Conservation (phyloP, 2,113 vertebrate genomes). For the Columba livia region DNA sequence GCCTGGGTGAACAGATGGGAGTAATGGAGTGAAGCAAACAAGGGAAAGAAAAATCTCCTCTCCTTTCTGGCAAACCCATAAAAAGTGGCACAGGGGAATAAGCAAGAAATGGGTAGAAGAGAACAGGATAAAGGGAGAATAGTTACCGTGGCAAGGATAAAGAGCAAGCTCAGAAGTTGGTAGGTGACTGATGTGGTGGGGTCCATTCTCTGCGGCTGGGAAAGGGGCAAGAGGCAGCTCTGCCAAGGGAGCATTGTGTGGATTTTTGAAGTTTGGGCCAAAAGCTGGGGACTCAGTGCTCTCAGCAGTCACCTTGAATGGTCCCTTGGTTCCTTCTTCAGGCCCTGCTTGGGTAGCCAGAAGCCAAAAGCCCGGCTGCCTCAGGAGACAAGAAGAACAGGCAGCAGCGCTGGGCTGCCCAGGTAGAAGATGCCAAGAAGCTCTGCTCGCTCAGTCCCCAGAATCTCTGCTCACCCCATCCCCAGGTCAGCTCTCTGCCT, state of each 20-base stretch:
- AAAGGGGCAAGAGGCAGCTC: background rate
- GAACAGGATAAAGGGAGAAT: constrained; percentile 60
- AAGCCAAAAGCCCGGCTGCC: background rate
- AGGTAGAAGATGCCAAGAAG: background rate
- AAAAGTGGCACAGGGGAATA: constrained; percentile 74
- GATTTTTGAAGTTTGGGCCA: background rate
- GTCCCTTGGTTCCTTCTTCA: background rate
- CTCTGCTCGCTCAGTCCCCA: background rate
- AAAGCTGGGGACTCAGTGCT: background rate
- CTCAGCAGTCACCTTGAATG: background rate
- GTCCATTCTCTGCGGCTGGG: background rate
- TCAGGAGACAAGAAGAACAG: background rate
- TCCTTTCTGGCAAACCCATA: constrained; percentile 77
- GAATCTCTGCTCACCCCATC: background rate
- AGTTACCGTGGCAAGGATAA: constrained; percentile 53
- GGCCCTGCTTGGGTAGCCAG: background rate
- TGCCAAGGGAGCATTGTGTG: background rate
- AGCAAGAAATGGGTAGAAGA: constrained; percentile 76
- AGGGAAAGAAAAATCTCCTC: constrained; percentile 76
- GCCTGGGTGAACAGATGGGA: constrained; percentile 84
- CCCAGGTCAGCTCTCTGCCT: background rate
- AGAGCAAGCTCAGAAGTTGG: background rate
- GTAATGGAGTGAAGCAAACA: constrained; percentile 89
- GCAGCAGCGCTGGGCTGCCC: background rate
- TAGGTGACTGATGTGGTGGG: background rate